phyloP scores from a whole-genome alignment of 2,113 vertebrate genomes.

The Aviceda subcristata region DNA sequence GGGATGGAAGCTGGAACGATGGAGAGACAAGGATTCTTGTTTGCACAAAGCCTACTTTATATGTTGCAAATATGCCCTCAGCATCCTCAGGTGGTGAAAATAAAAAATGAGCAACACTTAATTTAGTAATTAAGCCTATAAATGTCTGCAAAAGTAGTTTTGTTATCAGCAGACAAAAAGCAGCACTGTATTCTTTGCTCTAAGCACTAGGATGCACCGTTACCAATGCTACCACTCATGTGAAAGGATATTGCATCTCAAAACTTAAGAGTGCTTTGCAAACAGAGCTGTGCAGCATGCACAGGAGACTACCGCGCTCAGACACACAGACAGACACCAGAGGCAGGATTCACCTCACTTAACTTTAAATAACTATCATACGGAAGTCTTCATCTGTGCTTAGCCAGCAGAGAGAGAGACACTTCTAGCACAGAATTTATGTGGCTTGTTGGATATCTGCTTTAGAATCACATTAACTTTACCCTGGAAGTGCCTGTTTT shows the following conservation, averaged over 20 bases:
- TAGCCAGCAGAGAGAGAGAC: background rate
- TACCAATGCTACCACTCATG: background rate
- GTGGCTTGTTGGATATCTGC: background rate
- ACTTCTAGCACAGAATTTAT: background rate
- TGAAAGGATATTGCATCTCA: background rate
- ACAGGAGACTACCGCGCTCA: background rate
- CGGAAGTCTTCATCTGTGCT: background rate
- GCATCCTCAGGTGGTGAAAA: background rate
- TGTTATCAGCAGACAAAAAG: background rate
- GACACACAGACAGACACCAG: background rate
- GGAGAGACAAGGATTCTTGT: background rate
- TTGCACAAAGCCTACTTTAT: background rate
- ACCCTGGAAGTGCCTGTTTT: background rate
- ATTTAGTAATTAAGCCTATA: background rate
- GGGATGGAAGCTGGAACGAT: background rate
- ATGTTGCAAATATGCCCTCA: background rate
- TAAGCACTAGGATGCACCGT: background rate
- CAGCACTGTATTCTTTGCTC: background rate
- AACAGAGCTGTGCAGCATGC: background rate
- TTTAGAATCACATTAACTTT: background rate
- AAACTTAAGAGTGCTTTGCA: background rate
- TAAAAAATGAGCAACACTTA: background rate
- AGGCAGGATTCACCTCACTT: background rate
- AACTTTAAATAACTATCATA: accelerated
- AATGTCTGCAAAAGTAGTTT: background rate